A percentile compares a stretch with the other conserved stretches of the same genome.
Evolutionary conservation across 2,797 vertebrate genomes (phyloP).

Genomic region (Hybognathus amarus): DNA sequence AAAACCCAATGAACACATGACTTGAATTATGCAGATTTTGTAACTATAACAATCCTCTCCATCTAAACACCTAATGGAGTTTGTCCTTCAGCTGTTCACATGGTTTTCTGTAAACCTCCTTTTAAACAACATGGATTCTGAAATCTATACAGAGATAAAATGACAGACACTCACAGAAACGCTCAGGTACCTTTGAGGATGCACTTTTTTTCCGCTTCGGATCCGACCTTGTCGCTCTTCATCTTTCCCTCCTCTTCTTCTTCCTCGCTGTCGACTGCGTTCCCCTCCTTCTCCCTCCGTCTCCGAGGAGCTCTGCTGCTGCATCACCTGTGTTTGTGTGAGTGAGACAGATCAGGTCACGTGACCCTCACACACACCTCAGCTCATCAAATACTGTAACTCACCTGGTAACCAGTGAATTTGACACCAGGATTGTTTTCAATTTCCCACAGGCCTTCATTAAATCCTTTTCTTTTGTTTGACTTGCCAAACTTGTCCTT

Average conservation of each 20-base stretch:
- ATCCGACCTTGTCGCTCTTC: slow-evolving; percentile 88
- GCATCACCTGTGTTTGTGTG: slow-evolving; percentile 79
- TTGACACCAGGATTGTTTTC: slow-evolving; percentile 98
- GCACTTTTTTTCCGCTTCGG: slow-evolving; percentile 92
- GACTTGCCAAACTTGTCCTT: slow-evolving; percentile 99
- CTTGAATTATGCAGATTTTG: not conserved
- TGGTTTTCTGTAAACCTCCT: not conserved
- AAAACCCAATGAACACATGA: not conserved
- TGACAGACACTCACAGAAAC: not conserved
- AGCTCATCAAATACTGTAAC: not conserved
- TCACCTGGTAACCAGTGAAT: slow-evolving; percentile 95
- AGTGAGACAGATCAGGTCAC: not conserved
- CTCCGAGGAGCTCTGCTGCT: slow-evolving; percentile 95
- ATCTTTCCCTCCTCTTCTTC: slow-evolving; percentile 86
- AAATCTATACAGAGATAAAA: not conserved
- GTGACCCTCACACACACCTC: not conserved
- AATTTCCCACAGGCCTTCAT: slow-evolving; percentile 98
- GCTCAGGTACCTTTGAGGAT: slow-evolving; percentile 83
- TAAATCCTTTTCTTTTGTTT: slow-evolving; percentile 98
- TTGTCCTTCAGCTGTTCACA: not conserved
- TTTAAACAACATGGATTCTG: not conserved
- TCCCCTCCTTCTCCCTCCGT: slow-evolving; percentile 90
- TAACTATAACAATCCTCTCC: not conserved
- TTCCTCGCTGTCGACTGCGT: slow-evolving; percentile 89
- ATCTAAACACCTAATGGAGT: not conserved